Percentiles rank a stretch among this genome's conserved stretches.
Conservation (phyloP, 64 coral and sea anemone genomes). For the Astreopora myriophthalma region DNA sequence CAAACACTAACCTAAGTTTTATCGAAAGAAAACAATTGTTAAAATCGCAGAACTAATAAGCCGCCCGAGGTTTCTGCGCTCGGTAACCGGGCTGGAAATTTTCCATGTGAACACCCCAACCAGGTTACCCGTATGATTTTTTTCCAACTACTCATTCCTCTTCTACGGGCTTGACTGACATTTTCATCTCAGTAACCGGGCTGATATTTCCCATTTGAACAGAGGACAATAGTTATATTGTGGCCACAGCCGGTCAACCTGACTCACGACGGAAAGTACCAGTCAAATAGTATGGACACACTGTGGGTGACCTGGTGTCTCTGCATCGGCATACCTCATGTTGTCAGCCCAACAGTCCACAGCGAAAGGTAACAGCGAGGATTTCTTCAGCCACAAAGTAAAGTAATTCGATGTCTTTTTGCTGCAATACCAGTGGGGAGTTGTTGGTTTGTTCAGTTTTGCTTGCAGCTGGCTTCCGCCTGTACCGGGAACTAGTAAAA, state of each 20-base stretch:
- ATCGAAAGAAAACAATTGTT: not conserved
- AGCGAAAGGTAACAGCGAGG: slow-evolving; percentile 43
- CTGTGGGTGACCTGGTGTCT: not conserved
- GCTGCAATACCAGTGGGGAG: slow-evolving; percentile 41
- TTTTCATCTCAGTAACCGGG: too few relatives aligned
- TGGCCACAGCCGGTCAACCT: too few relatives aligned
- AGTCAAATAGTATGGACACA: too few relatives aligned
- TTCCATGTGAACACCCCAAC: too few relatives aligned
- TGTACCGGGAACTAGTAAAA: slow-evolving; percentile 56
- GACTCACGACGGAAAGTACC: too few relatives aligned
- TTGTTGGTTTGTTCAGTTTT: slow-evolving; percentile 65
- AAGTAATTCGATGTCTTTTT: slow-evolving; percentile 72
- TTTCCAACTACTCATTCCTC: too few relatives aligned
- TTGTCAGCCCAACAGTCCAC: slow-evolving; percentile 66
- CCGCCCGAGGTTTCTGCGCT: too few relatives aligned
- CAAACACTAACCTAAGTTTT: slow-evolving; percentile 64
- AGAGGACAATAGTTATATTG: too few relatives aligned
- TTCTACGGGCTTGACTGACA: too few relatives aligned
- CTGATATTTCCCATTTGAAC: too few relatives aligned
- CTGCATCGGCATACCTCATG: slow-evolving; percentile 36
- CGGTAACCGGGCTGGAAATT: too few relatives aligned
- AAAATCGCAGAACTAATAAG: not conserved
- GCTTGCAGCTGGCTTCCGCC: slow-evolving; percentile 60
- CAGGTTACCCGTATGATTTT: too few relatives aligned
- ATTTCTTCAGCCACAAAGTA: slow-evolving; percentile 62